Evolutionary conservation across 2,888 invertebrate species (phyloP), one percentile per base, ranked within the genome.

Genomic region (Nasonia oneida): DNA sequence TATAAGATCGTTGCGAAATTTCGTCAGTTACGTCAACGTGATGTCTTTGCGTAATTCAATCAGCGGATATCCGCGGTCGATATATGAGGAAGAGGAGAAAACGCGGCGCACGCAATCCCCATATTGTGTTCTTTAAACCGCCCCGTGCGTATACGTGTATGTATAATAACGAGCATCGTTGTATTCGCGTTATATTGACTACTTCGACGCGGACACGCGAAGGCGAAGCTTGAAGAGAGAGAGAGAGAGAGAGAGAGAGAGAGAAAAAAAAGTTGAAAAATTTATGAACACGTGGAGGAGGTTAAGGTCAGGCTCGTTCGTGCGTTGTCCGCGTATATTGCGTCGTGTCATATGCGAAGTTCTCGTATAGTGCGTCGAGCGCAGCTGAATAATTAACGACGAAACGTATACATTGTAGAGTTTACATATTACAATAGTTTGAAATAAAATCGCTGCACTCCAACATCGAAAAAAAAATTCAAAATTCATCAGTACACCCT

Each of bases 1-100:
- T 29, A 29, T 29, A 29, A 6, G 42, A 42, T 42, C 23, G 37
- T 79, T 79, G 14, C 47, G 33, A 73, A 53, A 81, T 81, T 81
- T 81, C 33, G 71, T 33, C 61, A 64, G 53, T 74, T 61, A n/a
- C 64, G 47, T 47, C 18, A 81, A 75, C n/a, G 18, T 42, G 14
- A 39, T 53, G 33, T 42, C 70, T 76, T 71, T 53, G 12, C 67
- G 83, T 77, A 64, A 42, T 64, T 39, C 73, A 84, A 84, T 84
- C n/a, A 37, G 81, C 85, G 85, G 85, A 85, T 85, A 85, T 85
- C 85, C 85, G 85, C 71, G 71, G 81, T 85, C 81, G 64, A 85
- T 29, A 29, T 29, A 29, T 77, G 85, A 71, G 85, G 73, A 50
- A 18, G 18, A 71, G 61, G 73, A 53, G 42, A 39, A 73, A 33